phyloP scores from a whole-genome alignment of 2,888 invertebrate genomes.

The Microplitis deprimator region DNA sequence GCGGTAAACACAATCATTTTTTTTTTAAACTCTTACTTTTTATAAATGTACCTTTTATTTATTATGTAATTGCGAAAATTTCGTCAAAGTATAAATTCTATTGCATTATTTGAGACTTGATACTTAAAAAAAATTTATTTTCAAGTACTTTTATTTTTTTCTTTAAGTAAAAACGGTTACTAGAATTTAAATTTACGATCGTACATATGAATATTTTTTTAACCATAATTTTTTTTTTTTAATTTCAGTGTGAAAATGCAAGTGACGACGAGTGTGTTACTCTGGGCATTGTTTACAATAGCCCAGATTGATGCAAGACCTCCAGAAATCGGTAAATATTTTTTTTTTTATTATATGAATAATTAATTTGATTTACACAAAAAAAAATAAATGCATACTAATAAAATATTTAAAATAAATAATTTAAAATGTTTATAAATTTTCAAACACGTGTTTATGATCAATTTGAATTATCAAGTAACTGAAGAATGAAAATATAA shows the following conservation, averaged over 20 bases:
- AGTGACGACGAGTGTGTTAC: slow-evolving; percentile 56
- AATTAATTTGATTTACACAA: background rate
- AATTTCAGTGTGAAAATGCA: slow-evolving; percentile 67
- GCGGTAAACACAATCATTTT: slow-evolving; percentile 1
- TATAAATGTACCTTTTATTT: background rate
- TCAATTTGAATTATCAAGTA: no score
- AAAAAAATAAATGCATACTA: no score
- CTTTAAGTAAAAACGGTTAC: no score
- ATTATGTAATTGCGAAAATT: background rate
- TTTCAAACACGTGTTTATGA: no score
- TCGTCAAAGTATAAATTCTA: background rate
- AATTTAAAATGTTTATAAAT: no score
- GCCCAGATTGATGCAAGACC: slow-evolving; percentile 63
- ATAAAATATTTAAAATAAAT: no score
- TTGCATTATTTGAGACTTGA: background rate
- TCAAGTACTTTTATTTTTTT: background rate
- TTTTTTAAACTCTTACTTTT: background rate
- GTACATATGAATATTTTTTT: background rate
- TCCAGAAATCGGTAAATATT: slow-evolving; percentile 61
- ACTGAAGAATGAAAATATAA: no score
- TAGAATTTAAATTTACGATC: background rate
- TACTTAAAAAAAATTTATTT: background rate
- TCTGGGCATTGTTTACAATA: slow-evolving; percentile 60
- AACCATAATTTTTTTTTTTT: slow-evolving; percentile 39
- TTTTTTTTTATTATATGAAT: background rate